Evolutionary conservation across 64 coral and sea anemone genomes (phyloP).

Genomic region (Exaiptasia diaphana): DNA sequence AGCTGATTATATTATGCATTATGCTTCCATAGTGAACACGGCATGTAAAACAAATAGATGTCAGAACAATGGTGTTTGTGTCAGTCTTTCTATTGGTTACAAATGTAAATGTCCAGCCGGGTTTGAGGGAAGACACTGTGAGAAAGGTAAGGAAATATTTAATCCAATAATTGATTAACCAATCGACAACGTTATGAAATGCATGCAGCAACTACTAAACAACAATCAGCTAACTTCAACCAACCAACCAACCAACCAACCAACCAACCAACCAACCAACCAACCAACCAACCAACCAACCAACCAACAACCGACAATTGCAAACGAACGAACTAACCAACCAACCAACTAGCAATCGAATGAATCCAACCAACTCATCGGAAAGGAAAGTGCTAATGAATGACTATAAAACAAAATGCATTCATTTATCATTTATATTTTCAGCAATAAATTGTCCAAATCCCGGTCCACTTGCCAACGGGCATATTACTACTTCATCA

Average conservation of each 20-base stretch:
- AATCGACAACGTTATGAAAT: too few species aligned
- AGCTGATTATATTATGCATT: too few species aligned
- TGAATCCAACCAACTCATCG: too few species aligned
- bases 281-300: too few species aligned
- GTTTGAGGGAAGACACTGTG: slow-evolving; percentile 70
- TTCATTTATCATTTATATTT: not conserved
- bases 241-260: not conserved
- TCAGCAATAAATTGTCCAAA: slow-evolving; percentile 51
- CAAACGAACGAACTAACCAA: too few species aligned
- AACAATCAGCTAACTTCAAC: not conserved
- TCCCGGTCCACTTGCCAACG: slow-evolving; percentile 47
- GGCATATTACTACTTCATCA: not conserved
- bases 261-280: too few species aligned
- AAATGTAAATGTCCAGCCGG: slow-evolving; percentile 64
- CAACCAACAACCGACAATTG: too few species aligned
- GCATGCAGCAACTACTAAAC: too few species aligned
- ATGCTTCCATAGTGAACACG: slow-evolving; percentile 30
- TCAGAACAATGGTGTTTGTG: slow-evolving; percentile 53
- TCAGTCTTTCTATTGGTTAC: slow-evolving; percentile 61
- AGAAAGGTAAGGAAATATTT: slow-evolving; percentile 73
- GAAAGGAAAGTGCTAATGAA: too few species aligned
- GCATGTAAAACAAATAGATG: slow-evolving; percentile 63
- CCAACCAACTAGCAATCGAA: too few species aligned
- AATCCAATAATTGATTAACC: too few species aligned
- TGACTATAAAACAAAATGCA: too few species aligned